Conservation (phyloP, 2,797 vertebrate genomes). For the Enteromius thamalakanensis region DNA sequence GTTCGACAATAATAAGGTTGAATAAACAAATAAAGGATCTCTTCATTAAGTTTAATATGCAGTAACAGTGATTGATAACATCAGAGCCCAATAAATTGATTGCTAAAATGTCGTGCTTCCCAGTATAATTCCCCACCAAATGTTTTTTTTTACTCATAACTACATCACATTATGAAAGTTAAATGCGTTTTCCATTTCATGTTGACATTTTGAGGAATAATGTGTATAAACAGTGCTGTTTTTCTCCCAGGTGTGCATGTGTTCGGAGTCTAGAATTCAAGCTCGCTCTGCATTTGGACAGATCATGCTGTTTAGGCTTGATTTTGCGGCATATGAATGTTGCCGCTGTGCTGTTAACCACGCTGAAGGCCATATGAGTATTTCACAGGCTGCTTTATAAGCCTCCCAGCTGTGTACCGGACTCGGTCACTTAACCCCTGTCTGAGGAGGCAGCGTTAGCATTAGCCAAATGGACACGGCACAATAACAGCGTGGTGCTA, state of each 20-base stretch:
- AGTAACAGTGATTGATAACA: not conserved
- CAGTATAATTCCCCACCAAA: not conserved
- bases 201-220: not conserved
- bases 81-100: not conserved
- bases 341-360: constrained; percentile 7
- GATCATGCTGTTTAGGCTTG: constrained; percentile 33
- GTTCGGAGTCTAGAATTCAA: not conserved
- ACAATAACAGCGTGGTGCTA: constrained; percentile 48
- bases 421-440: constrained; percentile 49
- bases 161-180: not conserved
- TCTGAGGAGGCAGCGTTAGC: constrained; percentile 45
- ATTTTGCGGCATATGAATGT: constrained; percentile 2
- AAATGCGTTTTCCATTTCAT: not conserved
- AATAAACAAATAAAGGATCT: not conserved
- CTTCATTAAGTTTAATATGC: not conserved
- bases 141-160: not conserved
- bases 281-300: constrained; percentile 11
- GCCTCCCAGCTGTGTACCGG: constrained; percentile 36
- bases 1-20: not conserved
- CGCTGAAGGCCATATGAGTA: not conserved
- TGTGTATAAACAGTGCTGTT: not conserved
- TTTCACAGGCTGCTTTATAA: constrained; percentile 51
- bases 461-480: constrained; percentile 55
- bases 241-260: not conserved
- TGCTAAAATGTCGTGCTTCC: not conserved